Base-by-base conservation (phyloP, 2,797 vertebrate species). In the Anableps anableps region DNA sequence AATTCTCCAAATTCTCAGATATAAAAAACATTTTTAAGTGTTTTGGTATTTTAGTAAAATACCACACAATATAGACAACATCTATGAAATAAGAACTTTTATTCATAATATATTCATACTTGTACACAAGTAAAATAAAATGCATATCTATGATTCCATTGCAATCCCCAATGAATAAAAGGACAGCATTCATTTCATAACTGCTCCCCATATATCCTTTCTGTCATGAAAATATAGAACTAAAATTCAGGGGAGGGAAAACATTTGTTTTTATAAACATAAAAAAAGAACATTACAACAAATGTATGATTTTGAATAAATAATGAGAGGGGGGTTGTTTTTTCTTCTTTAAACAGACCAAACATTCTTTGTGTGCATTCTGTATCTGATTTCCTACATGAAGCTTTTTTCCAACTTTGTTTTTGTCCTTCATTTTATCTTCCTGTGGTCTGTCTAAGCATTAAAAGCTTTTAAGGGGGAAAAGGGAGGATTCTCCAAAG, bases 71-170 rank as follows among this genome's bases (percentile, higher is more conserved):
- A 84, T 78, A 87, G 78, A 87, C 80, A 85, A 81, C 21, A 84
- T 88, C 38, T 97, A 96, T 26, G 95, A 97, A 96, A 97, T 91
- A 95, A 95, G 95, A 96, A 95, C 91, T 95, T 96, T 97, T 96
- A 97, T 96, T 97, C 91, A 95, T 96, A 96, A 96, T 97, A 96
- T 97, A 96, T 96, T 95, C 97, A 96, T 98, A 97, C 97, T 98
- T 97, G 97, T 98, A 98, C 97, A 99, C 97, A 98, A 98, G 96
- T 97, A 99, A 99, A 99, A 99, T 99, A 98, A 98, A 99, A 99
- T 97, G 97, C 97, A 96, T 98, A 97, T 99, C 96, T 98, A 97
- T 98, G 95, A 91, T 96, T 97, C 96, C 96, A 96, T 96, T 93
- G 96, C 96, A 96, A 92, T 97, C 96, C 95, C 93, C 92, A 95